These are phyloP conservation scores for Sarcophaga variegata DNA, from an alignment of 2,888 invertebrate genomes.

Conservation along the genomic window DNA sequence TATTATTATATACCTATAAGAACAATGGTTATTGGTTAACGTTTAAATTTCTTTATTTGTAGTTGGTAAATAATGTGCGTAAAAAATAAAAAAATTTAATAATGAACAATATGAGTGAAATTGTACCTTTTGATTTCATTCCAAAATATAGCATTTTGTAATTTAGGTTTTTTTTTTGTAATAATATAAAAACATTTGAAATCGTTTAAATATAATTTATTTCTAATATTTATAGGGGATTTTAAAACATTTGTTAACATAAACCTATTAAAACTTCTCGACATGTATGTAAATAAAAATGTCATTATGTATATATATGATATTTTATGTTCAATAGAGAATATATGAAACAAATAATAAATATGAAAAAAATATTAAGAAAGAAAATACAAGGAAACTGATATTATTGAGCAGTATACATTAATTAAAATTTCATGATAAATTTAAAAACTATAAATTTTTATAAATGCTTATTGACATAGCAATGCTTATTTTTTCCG, in stretches of 20 bases:
- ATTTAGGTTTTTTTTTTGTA: background rate
- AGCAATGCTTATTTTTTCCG: conserved; percentile 20
- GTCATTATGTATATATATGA: background rate
- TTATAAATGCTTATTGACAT: conserved; percentile 58
- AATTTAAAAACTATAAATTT: background rate
- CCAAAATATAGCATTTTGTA: background rate
- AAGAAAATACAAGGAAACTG: background rate
- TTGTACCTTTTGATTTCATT: background rate
- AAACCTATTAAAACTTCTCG: background rate
- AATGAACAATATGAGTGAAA: background rate
- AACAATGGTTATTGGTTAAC: conserved; percentile 22
- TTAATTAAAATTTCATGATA: background rate
- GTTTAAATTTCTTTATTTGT: background rate
- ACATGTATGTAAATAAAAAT: background rate
- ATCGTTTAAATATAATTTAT: background rate
- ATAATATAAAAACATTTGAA: background rate
- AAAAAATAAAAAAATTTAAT: conserved; percentile 22
- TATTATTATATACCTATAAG: conserved; percentile 23
- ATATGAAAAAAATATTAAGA: too few relatives aligned
- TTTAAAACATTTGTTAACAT: background rate
- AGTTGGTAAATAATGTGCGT: conserved; percentile 44
- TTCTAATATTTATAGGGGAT: background rate
- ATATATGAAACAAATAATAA: background rate
- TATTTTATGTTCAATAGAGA: background rate
- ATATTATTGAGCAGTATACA: background rate